Evolutionary conservation across 2,797 vertebrate species (phyloP), one percentile per base, ranked within the genome.

Genomic region (Paramormyrops hopkinsi): DNA sequence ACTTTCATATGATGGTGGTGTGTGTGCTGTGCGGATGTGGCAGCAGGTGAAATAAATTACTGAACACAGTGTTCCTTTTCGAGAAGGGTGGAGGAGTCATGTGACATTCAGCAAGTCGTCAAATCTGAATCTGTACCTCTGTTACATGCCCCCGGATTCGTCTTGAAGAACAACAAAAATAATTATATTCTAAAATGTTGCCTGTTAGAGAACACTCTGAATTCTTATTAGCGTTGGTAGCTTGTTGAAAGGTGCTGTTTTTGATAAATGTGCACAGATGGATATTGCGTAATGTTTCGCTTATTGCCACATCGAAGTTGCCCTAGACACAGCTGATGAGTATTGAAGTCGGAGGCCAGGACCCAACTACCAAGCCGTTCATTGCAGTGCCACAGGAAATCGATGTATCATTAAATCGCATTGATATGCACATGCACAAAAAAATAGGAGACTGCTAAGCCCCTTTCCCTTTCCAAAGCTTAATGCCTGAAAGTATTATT

Each of bases 401-500:
- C 48, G 48, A 85, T 50, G 82, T 85, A 50, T 50, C 22, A 51
- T 48, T 85, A 85, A 85, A 85, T 51, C 82, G 82, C 51, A 85
- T 85, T 85, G 44, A 51, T 85, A 85, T 50, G 46, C 46, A 22
- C 46, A 48, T 48, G 82, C 48, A 85, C 82, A 50, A 29, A 73
- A 25, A 85, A 85, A 22, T 51, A n/a, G 3, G 82, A 51, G 46
- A 8, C 19, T 46, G 76, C 4, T 85, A 51, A 85, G 48, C 48
- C n/a, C 22, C n/a, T 85, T 85, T 48, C 12, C 82, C n/a, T 85
- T 51, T 85, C 44, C 82, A 29, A 85, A 85, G 82, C 82, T 85
- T 85, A 51, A 85, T 51, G 46, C 76, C 76, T 82, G 6, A 82
- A 46, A 85, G 48, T 85, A 51, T 85, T 51, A 85, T 85, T 50